Evolutionary conservation across 2,888 invertebrate genomes (phyloP).

Genomic region (Tetragnatha montana): DNA sequence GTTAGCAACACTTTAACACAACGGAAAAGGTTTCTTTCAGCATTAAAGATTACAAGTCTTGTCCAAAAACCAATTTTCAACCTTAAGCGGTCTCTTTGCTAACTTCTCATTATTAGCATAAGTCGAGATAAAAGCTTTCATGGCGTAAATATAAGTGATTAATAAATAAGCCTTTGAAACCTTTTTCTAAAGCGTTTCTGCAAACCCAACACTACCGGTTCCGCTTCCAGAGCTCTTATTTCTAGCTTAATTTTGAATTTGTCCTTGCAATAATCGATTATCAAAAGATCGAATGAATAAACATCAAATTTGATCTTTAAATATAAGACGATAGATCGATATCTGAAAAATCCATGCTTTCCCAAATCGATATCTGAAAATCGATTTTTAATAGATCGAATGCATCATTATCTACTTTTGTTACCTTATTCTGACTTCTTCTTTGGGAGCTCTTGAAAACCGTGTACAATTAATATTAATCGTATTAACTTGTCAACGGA

Average conservation of each 20-base stretch:
- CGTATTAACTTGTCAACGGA: not conserved
- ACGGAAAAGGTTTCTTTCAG: too few relatives aligned
- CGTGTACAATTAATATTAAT: not conserved
- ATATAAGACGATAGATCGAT: not conserved
- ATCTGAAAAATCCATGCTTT: too few relatives aligned
- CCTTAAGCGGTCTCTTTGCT: too few relatives aligned
- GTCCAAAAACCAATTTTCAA: too few relatives aligned
- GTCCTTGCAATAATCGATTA: too few relatives aligned
- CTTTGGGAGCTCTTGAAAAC: not conserved
- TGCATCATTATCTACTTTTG: not conserved
- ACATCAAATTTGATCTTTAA: not conserved
- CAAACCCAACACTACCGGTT: too few relatives aligned
- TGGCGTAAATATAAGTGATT: not conserved
- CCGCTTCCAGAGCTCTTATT: too few relatives aligned
- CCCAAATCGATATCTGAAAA: too few relatives aligned
- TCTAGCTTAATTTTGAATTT: too few relatives aligned
- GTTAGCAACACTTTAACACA: too few relatives aligned
- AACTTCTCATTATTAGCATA: not conserved
- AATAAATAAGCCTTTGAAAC: not conserved
- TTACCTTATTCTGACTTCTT: not conserved
- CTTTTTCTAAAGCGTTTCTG: not conserved
- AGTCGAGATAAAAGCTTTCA: not conserved
- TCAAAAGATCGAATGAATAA: not conserved
- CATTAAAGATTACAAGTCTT: too few relatives aligned
- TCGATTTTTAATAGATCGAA: too few relatives aligned